Conservation (phyloP, 2,797 vertebrate genomes). For the Decapterus maruadsi region DNA sequence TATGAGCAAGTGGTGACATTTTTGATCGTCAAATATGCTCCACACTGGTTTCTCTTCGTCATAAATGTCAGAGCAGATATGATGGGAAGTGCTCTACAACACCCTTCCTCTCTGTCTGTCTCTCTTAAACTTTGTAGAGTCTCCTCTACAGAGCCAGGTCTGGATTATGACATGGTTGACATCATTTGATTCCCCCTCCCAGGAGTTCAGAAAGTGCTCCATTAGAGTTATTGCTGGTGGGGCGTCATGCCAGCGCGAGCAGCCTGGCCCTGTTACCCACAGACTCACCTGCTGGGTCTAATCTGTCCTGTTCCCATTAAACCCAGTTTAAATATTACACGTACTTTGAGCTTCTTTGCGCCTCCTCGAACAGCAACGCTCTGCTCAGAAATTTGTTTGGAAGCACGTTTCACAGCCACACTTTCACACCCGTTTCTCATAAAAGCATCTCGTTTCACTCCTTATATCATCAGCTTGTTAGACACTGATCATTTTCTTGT, state of each 20-base stretch:
- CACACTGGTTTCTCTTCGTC: slow-evolving; percentile 40
- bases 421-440: no score
- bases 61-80: slow-evolving; percentile 56
- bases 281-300: slow-evolving; percentile 80
- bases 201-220: slow-evolving; percentile 81
- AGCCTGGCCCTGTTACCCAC: slow-evolving; percentile 70
- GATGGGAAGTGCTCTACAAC: slow-evolving; percentile 15
- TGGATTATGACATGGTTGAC: slow-evolving; percentile 79
- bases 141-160: slow-evolving; percentile 44
- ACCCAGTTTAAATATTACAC: slow-evolving; percentile 67
- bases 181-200: slow-evolving; percentile 77
- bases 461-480: slow-evolving; percentile 4
- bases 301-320: slow-evolving; percentile 70
- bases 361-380: slow-evolving; percentile 4
- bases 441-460: not conserved
- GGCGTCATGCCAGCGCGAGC: slow-evolving; percentile 65
- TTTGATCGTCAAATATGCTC: slow-evolving; percentile 28
- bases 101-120: not conserved
- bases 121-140: slow-evolving; percentile 37
- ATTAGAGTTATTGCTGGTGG: slow-evolving; percentile 78
- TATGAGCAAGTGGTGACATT: not conserved
- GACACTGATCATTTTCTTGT: slow-evolving; percentile 2
- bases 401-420: no score
- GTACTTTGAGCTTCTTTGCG: slow-evolving; percentile 40
- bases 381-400: not conserved